Base-by-base conservation (phyloP, 2,113 vertebrate genomes). In the Nannospalax galili region DNA sequence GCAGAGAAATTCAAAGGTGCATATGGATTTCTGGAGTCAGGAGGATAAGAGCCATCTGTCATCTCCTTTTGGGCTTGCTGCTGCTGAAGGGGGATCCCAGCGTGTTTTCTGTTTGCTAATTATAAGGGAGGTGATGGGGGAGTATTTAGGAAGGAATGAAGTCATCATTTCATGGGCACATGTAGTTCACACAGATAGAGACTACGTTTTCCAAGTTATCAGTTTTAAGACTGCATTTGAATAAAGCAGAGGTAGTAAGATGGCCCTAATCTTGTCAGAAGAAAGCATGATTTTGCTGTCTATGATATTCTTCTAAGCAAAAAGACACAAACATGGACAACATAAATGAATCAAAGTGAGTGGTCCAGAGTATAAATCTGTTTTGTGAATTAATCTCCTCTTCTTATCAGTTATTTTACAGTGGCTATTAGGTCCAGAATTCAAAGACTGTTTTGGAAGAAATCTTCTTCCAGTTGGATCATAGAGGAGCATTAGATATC, bases 21-120 rank as follows among this genome's bases (percentile, higher is more conserved):
- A 60, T 77, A 19, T n/a, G 88, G 91, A 37, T 90, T 97, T 89
- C 75, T 67, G 78, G 92, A 88, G 90, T 72, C 89, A 77, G 73
- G 88, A 97, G 84, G 81, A 67, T 80, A 48, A 10, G 7, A 48
- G 30, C 85, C 70, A 94, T 86, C 69, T 97, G 69, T 48, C 95
- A 19, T 92, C 92, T 93, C 91, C 79, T 75, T 91, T 67, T 40
- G 79, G 45, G 3, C 81, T 77, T 89, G 69, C 60, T 85, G 35
- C 70, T 80, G 64, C 77, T 88, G 26, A 89, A 84, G 37, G 60
- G 52, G 48, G 74, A 73, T n/a, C 67, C 14, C 58, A 90, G 80
- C 75, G 45, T 58, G 58, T 65, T 95, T 96, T 90, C 14, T 74
- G 45, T 67, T 95, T 96, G 17, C 77, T 92, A 88, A 35, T 79